Evolutionary conservation across 2,113 vertebrate genomes (phyloP), one percentile per base, ranked within the genome.

Genomic region (Pedionomus torquatus): DNA sequence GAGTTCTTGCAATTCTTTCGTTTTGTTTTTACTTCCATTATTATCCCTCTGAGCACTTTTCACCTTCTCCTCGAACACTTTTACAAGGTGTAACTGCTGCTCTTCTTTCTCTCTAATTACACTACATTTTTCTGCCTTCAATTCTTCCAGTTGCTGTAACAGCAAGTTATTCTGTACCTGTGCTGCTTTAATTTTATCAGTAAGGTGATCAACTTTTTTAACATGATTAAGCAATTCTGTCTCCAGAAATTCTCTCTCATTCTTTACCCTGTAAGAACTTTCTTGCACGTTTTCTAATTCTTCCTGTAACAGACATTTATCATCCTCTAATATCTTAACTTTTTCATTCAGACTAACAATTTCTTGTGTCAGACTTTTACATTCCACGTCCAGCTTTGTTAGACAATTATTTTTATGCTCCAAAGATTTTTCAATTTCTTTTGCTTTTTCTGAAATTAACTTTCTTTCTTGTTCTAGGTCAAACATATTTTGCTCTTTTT

Each of bases 231-330:
- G 98, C 77, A 99, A 97, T 37, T 99, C 97, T 0, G 98, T 98
- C 93, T 99, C 99, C 92, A 99, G 97, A 97, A 98, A 98, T 35
- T 99, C 98, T 31, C 98, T 99, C 96, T 99, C 99, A 69, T 98
- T 99, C 87, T 99, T 99, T 13, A 98, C 98, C 94, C 98, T 99
- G 79, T 98, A 98, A 16, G 98, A 99, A 43, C 77, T 98, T 96
- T 99, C 98, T 83, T 99, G 98, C 5, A 96, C 95, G 33, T 98
- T 99, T 92, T 99, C 99, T 17, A 99, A 98, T 96, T 99, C 99
- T 89, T 99, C 99, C 83, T 99, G 98, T 75, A 99, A 95, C 17
- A 99, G 97, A 60, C 97, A 98, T 85, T 99, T 99, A 89, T 99
- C 99, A 39, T 99, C 99, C 93, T 99, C 98, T 93, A 99, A 91